Evolutionary conservation across 2,888 invertebrate species (phyloP).

Genomic region (Mimachlamys varia): DNA sequence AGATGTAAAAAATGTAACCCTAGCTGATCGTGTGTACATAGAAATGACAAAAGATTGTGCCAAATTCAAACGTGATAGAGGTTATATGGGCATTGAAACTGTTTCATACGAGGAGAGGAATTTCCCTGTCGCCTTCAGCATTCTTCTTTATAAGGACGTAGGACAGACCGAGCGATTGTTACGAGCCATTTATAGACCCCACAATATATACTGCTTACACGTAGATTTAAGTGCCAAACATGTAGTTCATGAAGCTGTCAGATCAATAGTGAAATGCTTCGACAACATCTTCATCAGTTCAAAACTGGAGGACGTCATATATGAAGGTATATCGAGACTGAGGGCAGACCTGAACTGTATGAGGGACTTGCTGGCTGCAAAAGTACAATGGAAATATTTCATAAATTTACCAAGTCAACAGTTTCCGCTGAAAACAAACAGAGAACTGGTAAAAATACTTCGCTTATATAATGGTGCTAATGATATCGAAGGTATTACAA

Average conservation of each 20-base stretch:
- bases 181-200: conserved; percentile 75
- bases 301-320: conserved; percentile 75
- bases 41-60: conserved; percentile 67
- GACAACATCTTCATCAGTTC: conserved; percentile 78
- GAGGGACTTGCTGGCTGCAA: conserved; percentile 68
- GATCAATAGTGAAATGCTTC: conserved; percentile 72
- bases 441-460: conserved; percentile 78
- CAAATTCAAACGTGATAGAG: conserved; percentile 53
- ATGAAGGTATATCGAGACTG: conserved; percentile 77
- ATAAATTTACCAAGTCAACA: conserved; percentile 79
- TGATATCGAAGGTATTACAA: conserved; percentile 78
- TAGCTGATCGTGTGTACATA: conserved; percentile 65
- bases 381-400: conserved; percentile 77
- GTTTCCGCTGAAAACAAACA: conserved; percentile 79
- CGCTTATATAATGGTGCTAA: conserved; percentile 79
- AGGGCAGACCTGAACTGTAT: conserved; percentile 80
- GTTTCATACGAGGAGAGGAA: conserved; percentile 62
- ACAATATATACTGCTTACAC: conserved; percentile 79
- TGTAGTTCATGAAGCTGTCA: conserved; percentile 61
- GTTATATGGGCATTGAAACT: not conserved
- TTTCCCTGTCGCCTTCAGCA: conserved; percentile 77
- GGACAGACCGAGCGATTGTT: conserved; percentile 74
- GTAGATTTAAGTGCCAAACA: conserved; percentile 71
- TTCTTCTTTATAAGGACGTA: conserved; percentile 73
- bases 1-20: conserved; percentile 49